Base-by-base conservation (phyloP, 1,140 invertebrate species). In the Trissolcus basalis region DNA sequence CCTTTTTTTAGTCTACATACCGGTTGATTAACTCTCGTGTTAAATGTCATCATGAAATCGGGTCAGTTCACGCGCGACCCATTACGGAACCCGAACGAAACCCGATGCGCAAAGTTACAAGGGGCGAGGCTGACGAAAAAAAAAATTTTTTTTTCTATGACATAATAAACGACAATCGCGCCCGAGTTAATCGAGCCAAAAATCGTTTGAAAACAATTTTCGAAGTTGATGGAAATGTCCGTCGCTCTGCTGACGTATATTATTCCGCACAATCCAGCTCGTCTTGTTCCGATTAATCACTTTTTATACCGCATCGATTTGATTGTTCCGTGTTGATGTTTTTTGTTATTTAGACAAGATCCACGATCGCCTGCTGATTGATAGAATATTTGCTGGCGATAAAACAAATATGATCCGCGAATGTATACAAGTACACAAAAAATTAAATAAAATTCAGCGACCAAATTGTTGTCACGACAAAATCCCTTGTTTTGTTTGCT, bases 1-100 rank as follows among this genome's bases (percentile, higher is more conserved):
- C 19, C 49, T 45, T 51, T 64, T 61, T 39, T 65, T 72, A 58
- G 47, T 41, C n/a, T 0, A 41, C 27, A 6, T 43, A 1, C 0
- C 56, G 58, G 51, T 75, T 75, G 68, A 75, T 75, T 75, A 68
- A 53, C 64, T 67, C 63, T 56, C 60, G 45, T 51, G 55, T 15
- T n/a, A 51, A 67, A 58, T 43, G 63, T 47, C 58, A 44, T 51
- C 63, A 32, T 41, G 14, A 32, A 67, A 67, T 67, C 43, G 14
- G 60, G 44, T 50, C 63, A 39, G 13, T 64, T 60, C 45, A 27
- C 35, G 43, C 14, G 41, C 54, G 19, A 53, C 4, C 19, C 70
- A 48, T 60, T 65, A 48, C 36, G n/a, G 9, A 67, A 53, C 53
- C 47, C n/a, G n/a, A 56, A 44, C 33, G 44, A 60, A 54, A 55